A percentile compares a stretch with the other conserved stretches of the same genome.
Evolutionary conservation across 2,888 invertebrate species (phyloP).

Genomic region (Drosophila imparisetae): DNA sequence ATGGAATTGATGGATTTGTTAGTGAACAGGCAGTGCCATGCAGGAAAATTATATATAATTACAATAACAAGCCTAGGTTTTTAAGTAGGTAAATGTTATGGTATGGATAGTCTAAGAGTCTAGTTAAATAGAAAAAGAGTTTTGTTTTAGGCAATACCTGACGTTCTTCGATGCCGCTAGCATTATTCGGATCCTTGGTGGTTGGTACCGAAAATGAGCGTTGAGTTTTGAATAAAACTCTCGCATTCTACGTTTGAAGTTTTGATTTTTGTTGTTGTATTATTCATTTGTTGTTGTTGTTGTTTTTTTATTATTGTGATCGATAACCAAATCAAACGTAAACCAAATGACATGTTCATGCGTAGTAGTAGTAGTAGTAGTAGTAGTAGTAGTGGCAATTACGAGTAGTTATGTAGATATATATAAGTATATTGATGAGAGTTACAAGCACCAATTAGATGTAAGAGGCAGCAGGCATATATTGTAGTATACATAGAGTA

Average conservation of each 20-base stretch:
- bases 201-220: conserved; percentile 97
- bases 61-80: conserved; percentile 9
- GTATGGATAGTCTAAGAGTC: conserved; percentile 42
- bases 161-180: conserved; percentile 84
- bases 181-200: conserved; percentile 89
- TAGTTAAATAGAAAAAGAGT: conserved; percentile 41
- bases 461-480: conserved; percentile 81
- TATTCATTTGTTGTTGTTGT: conserved; percentile 33
- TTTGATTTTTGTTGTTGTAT: conserved; percentile 39
- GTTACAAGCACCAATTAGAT: conserved; percentile 83
- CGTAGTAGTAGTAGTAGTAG: conserved; percentile 52
- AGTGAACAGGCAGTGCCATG: conserved; percentile 56
- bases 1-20: conserved; percentile 29
- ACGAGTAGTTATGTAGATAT: conserved; percentile 39
- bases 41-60: conserved; percentile 37
- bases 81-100: conserved; percentile 21
- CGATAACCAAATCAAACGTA: conserved; percentile 59
- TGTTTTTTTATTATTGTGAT: conserved; percentile 38
- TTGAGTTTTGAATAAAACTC: conserved; percentile 95
- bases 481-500: conserved; percentile 47
- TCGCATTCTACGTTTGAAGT: conserved; percentile 86
- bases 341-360: conserved; percentile 69
- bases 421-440: conserved; percentile 51
- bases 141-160: conserved; percentile 81
- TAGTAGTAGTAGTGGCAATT: conserved; percentile 29